Evolutionary conservation across 2,888 invertebrate species (phyloP).

Genomic region (Pheosia tremula): DNA sequence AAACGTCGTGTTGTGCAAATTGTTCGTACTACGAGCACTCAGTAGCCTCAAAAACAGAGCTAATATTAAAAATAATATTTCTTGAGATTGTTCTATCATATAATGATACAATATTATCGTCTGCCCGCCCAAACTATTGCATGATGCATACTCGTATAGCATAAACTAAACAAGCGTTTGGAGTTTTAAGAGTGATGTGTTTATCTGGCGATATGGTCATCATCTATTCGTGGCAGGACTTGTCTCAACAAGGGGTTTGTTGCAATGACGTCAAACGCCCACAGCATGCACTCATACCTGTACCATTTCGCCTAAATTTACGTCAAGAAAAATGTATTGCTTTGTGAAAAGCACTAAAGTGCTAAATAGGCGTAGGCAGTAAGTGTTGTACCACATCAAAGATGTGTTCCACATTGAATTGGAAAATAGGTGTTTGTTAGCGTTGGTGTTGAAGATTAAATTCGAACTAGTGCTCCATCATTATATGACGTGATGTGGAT

Average conservation of each 20-base stretch:
- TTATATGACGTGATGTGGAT: constrained; percentile 21
- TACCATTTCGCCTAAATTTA: constrained; percentile 2
- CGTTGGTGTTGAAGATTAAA: constrained; percentile 19
- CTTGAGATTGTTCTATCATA: no score
- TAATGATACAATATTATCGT: no score
- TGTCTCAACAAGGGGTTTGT: neutral
- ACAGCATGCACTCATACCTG: neutral
- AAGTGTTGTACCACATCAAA: constrained; percentile 1
- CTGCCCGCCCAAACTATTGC: neutral
- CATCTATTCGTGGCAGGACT: neutral
- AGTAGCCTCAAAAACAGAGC: no score
- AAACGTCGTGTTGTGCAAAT: no score
- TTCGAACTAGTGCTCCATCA: constrained; percentile 10
- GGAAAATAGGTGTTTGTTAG: constrained; percentile 1
- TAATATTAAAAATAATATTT: no score
- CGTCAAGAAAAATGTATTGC: constrained; percentile 3
- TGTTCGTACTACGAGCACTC: no score
- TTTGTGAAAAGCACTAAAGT: constrained; percentile 1
- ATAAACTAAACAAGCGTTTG: neutral
- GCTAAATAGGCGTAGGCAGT: neutral
- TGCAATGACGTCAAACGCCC: constrained; percentile 2
- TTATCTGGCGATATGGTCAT: neutral
- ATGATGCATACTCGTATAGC: no score
- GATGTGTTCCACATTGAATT: neutral
- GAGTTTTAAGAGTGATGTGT: neutral